These are phyloP conservation scores for Rhopalosiphum padi DNA, from an alignment of 1,140 invertebrate genomes.

Conservation along the genomic window DNA sequence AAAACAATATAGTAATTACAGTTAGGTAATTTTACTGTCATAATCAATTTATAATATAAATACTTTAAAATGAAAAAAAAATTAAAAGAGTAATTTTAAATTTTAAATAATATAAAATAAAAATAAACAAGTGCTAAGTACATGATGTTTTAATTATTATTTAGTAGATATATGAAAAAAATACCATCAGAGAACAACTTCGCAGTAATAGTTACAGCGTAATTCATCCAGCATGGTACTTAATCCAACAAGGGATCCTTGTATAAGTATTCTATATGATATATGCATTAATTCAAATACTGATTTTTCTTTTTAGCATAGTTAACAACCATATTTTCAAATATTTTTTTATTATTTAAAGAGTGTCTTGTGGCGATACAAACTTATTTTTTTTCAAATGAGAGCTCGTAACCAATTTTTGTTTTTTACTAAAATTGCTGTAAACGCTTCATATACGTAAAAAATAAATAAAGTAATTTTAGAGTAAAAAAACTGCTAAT, in stretches of 20 bases:
- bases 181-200: neutral
- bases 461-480: neutral
- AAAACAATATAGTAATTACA: neutral
- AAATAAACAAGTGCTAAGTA: neutral
- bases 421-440: neutral
- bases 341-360: neutral
- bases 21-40: neutral
- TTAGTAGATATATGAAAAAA: too few species aligned
- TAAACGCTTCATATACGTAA: neutral
- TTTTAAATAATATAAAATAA: neutral
- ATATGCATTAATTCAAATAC: too few species aligned
- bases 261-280: too few species aligned
- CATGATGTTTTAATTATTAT: neutral
- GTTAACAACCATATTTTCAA: neutral
- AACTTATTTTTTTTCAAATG: neutral
- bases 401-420: too few species aligned
- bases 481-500: conserved; percentile 8
- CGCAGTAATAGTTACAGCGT: neutral
- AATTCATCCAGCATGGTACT: neutral
- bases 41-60: neutral
- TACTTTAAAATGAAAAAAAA: neutral
- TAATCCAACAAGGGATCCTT: neutral
- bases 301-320: neutral
- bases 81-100: neutral
- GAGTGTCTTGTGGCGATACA: neutral